These are phyloP conservation scores for Proales similis DNA, from an alignment of 1,140 invertebrate species.

Conservation along the genomic window DNA sequence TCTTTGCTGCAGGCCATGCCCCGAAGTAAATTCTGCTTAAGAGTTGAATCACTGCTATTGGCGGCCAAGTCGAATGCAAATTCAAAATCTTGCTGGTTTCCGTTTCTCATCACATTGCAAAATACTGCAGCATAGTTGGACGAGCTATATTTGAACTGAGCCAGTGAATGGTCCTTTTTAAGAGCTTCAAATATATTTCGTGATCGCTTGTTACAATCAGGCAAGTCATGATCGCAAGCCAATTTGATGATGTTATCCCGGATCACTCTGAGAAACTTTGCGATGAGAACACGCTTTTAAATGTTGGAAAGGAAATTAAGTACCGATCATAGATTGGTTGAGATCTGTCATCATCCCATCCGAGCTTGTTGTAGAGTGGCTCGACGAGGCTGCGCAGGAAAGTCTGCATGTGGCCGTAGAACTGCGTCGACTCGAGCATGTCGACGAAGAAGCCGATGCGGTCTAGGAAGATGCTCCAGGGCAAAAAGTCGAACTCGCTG, in stretches of 20 bases:
- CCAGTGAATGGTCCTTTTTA: too few species aligned
- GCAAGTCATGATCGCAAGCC: slow-evolving; percentile 16
- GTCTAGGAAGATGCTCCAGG: slow-evolving; percentile 46
- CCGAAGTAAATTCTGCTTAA: not conserved
- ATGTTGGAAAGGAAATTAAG: not conserved
- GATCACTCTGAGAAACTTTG: not conserved
- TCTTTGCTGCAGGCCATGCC: slow-evolving; percentile 16
- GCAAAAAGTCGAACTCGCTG: slow-evolving; percentile 50
- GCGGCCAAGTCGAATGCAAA: not conserved
- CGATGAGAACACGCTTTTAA: not conserved
- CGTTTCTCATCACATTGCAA: slow-evolving; percentile 9
- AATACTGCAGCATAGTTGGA: too few species aligned
- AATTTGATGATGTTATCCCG: slow-evolving; percentile 12
- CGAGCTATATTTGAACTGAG: too few species aligned
- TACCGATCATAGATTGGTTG: slow-evolving; percentile 21
- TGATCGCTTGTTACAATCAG: slow-evolving; percentile 4
- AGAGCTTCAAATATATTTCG: not conserved
- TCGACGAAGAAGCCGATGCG: slow-evolving; percentile 7
- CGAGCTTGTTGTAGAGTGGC: slow-evolving; percentile 30
- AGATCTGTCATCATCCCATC: slow-evolving; percentile 15
- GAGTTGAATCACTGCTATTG: not conserved
- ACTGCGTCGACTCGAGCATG: not conserved
- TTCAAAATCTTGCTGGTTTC: slow-evolving; percentile 7
- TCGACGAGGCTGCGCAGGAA: slow-evolving; percentile 12
- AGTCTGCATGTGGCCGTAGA: slow-evolving; percentile 1